phyloP scores from a whole-genome alignment of 2,888 invertebrate genomes.

The Oxyteleia sp. region DNA sequence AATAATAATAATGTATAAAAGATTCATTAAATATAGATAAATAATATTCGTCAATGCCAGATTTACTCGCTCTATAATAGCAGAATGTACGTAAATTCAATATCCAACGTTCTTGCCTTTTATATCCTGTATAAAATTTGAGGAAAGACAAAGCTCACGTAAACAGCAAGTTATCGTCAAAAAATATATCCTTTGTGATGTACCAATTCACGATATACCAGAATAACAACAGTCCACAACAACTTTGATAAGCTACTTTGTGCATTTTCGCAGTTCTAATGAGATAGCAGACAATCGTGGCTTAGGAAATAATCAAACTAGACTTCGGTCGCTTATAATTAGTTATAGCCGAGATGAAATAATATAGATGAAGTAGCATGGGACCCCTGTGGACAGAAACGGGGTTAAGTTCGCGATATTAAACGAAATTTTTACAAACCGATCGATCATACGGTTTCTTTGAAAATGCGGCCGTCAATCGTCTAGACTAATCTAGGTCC shows the following conservation, averaged over 20 bases:
- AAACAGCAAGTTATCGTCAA: conserved; percentile 50
- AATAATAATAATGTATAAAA: no score
- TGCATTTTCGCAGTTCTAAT: conserved; percentile 53
- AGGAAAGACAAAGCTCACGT: conserved; percentile 18
- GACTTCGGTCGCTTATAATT: conserved; percentile 66
- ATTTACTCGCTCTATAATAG: no score
- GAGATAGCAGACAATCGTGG: conserved; percentile 61
- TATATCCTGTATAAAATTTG: conserved; percentile 29
- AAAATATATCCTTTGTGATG: conserved; percentile 60
- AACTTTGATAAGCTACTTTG: conserved; percentile 50
- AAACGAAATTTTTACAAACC: conserved; percentile 36
- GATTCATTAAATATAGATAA: no score
- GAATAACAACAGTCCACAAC: conserved; percentile 54
- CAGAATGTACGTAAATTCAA: no score
- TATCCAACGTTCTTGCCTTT: not conserved
- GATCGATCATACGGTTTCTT: conserved; percentile 32
- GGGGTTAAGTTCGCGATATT: conserved; percentile 70
- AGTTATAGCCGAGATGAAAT: conserved; percentile 36
- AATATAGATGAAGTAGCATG: conserved; percentile 21
- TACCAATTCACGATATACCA: conserved; percentile 46
- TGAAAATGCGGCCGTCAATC: conserved; percentile 57
- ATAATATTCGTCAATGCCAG: no score
- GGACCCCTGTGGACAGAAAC: conserved; percentile 64
- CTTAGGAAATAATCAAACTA: conserved; percentile 69
- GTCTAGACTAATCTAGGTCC: conserved; percentile 63